These are phyloP conservation scores for Nothoprocta pentlandii DNA, from an alignment of 2,113 vertebrate species.

Conservation along the genomic window DNA sequence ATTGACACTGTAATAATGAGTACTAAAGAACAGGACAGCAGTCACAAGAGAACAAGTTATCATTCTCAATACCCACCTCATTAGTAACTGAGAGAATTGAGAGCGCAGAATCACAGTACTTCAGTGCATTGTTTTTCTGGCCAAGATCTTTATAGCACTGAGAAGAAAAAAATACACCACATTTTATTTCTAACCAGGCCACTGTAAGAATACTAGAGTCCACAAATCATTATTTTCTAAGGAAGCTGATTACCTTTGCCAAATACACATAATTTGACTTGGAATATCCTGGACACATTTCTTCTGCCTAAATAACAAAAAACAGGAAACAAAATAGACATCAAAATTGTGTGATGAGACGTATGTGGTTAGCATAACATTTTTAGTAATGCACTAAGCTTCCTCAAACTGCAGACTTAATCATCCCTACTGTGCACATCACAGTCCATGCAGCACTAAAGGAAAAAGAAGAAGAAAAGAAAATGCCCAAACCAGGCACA, in stretches of 20 bases:
- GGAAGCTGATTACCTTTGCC: conserved; percentile 87
- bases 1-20: background rate
- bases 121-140: conserved; percentile 79
- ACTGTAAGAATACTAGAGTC: conserved; percentile 12
- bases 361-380: background rate
- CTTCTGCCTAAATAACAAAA: conserved; percentile 86
- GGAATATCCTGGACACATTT: conserved; percentile 90
- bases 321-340: conserved; percentile 55
- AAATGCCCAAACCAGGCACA: background rate
- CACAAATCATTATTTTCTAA: conserved; percentile 33
- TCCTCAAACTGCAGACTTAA: conserved; percentile 1
- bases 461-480: background rate
- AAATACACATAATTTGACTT: conserved; percentile 92
- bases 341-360: conserved; percentile 16
- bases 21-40: conserved; percentile 36
- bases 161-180: conserved; percentile 51
- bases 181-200: conserved; percentile 38
- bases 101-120: conserved; percentile 87
- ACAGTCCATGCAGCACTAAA: background rate
- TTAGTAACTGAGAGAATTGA: conserved; percentile 81
- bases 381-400: background rate
- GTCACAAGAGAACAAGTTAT: conserved; percentile 30
- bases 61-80: conserved; percentile 83
- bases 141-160: conserved; percentile 93
- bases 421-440: background rate